Evolutionary conservation across 2,113 vertebrate species (phyloP), one percentile per base, ranked within the genome.

Genomic region (Pterocles orientalis): DNA sequence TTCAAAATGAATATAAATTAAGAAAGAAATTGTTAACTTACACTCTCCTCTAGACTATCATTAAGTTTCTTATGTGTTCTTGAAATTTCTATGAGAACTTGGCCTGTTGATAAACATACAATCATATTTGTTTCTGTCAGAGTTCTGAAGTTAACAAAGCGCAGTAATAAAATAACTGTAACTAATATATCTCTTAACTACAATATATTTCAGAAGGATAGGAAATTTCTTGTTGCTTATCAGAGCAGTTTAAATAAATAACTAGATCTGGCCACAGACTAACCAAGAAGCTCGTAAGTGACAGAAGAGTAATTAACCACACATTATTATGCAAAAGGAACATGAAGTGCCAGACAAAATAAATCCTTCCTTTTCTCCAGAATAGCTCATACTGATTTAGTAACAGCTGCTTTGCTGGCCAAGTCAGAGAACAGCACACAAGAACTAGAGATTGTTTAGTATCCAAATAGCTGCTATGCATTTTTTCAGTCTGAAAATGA

Each of bases 71-170:
- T 99, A 95, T 99, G 99, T 15, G 98, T 97, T 66, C 98, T 99
- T 25, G 99, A 98, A 77, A 99, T 99, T 94, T 99, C 99, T 97
- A 99, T 97, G 53, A 99, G 98, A 90, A 99, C 99, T 57, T 98
- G 98, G 54, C 99, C 99, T 99, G 96, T 78, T 79, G 94, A 96
- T 48, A 96, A 85, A 97, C 31, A 92, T 16, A 71, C 4, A 95
- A 21, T 8, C 11, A 1, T 16, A 39, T 69, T 81, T 31, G 45
- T 93, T 92, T 95, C 16, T 75, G 86, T 81, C 41, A 77, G 64
- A 61, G 60, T 66, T 84, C 66, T 91, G 47, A 81, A 94, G 50
- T 86, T 83, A 88, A 68, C 50, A 51, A 66, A 80, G 13, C 64
- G 25, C 51, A 83, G 61, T 45, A 65, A 83, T 70, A 90, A 83